Percentiles rank a stretch among this genome's conserved stretches.
Conservation (phyloP, 2,888 invertebrate species). For the Ichneumon xanthorius region DNA sequence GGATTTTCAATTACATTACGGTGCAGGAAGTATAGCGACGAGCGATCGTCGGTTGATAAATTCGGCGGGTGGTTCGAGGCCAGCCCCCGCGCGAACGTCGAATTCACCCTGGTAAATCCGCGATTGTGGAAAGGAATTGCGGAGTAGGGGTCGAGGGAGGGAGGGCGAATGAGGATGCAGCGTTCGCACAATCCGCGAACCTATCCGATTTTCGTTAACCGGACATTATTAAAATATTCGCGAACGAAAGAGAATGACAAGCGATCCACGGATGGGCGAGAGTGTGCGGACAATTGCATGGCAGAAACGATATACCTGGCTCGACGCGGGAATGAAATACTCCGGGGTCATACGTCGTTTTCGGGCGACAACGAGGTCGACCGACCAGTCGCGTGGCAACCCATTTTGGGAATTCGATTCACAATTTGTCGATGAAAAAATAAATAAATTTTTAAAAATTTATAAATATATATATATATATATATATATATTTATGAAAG, state of each 20-base stretch:
- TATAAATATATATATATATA: background rate
- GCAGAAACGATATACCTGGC: slow-evolving; percentile 10
- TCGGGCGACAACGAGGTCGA: slow-evolving; percentile 27
- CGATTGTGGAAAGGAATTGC: slow-evolving; percentile 6
- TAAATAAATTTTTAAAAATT: slow-evolving; percentile 19
- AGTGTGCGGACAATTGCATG: slow-evolving; percentile 12
- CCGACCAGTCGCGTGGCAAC: slow-evolving; percentile 8
- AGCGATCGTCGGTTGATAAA: slow-evolving; percentile 75
- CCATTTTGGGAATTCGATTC: slow-evolving; percentile 61
- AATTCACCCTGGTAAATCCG: slow-evolving; percentile 18
- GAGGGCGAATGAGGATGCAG: slow-evolving; percentile 52
- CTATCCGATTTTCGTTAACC: slow-evolving; percentile 66
- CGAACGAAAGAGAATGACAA: slow-evolving; percentile 35
- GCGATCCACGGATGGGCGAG: background rate
- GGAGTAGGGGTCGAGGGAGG: slow-evolving; percentile 7
- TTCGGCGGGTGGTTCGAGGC: slow-evolving; percentile 70
- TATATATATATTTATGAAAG: background rate
- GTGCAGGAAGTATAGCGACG: slow-evolving; percentile 70
- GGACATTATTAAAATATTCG: slow-evolving; percentile 77
- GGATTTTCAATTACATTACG: slow-evolving; percentile 81
- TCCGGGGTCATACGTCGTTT: slow-evolving; percentile 65
- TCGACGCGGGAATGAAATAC: slow-evolving; percentile 49
- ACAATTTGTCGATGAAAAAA: slow-evolving; percentile 54
- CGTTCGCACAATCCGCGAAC: slow-evolving; percentile 38
- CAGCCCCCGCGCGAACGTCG: slow-evolving; percentile 8